A percentile compares a stretch with the other conserved stretches of the same genome.
phyloP scores from a whole-genome alignment of 2,888 invertebrate species.

The Drosophila pseudotakahashii region DNA sequence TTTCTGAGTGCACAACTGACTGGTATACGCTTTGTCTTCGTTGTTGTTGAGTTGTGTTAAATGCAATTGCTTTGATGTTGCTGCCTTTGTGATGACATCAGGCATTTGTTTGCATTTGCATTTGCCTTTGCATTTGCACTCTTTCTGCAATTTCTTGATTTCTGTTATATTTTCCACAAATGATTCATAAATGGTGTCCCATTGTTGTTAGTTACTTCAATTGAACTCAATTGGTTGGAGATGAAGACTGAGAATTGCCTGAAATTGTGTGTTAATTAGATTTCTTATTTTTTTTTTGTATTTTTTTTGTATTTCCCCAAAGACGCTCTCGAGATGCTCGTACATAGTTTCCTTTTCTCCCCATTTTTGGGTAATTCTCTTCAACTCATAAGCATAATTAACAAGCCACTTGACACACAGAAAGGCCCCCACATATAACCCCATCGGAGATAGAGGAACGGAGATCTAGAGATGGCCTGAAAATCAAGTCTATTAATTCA shows the following conservation, averaged over 20 bases:
- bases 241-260: constrained; percentile 21
- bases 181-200: constrained; percentile 50
- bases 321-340: neutral
- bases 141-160: constrained; percentile 3
- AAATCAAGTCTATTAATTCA: constrained; percentile 16
- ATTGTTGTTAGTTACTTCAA: constrained; percentile 57
- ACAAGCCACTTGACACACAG: constrained; percentile 74
- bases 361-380: constrained; percentile 57
- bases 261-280: constrained; percentile 50
- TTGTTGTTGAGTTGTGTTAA: constrained; percentile 30
- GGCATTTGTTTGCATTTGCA: constrained; percentile 50
- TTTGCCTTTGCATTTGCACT: constrained; percentile 17
- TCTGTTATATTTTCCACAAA: constrained; percentile 16
- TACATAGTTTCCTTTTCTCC: constrained; percentile 16
- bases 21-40: constrained; percentile 30
- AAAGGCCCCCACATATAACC: constrained; percentile 12
- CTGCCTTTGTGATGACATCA: constrained; percentile 42
- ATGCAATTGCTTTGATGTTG: constrained; percentile 42
- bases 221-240: constrained; percentile 69
- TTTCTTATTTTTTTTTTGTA: constrained; percentile 41
- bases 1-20: constrained; percentile 9
- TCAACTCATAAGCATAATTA: constrained; percentile 66
- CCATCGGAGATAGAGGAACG: constrained; percentile 4
- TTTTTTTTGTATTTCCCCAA: constrained; percentile 12
- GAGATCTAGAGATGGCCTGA: constrained; percentile 30